phyloP scores from a whole-genome alignment of 2,797 vertebrate species.

The Cottoperca gobio region DNA sequence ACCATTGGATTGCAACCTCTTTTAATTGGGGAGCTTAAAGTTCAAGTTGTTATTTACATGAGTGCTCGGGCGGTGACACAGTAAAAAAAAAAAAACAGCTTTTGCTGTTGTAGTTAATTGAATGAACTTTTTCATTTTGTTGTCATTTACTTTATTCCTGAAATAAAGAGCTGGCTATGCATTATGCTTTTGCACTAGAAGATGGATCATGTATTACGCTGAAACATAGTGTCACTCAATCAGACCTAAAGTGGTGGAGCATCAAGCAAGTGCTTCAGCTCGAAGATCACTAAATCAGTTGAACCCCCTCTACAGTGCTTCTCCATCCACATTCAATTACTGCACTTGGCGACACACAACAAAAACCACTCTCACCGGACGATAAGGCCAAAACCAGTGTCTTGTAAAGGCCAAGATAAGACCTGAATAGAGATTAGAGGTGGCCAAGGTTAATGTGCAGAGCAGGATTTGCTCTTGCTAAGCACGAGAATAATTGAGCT shows the following conservation, averaged over 20 bases:
- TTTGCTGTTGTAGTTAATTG: slow-evolving; percentile 8
- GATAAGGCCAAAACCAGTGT: slow-evolving; percentile 54
- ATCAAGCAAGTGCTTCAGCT: slow-evolving; percentile 19
- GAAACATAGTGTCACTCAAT: not conserved
- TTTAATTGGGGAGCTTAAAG: slow-evolving; percentile 41
- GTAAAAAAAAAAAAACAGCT: not conserved
- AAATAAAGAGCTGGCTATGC: not conserved
- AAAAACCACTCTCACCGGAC: slow-evolving; percentile 30
- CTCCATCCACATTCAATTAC: slow-evolving; percentile 51
- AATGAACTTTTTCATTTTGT: not conserved
- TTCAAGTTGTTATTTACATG: slow-evolving; percentile 13
- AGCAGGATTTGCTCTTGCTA: slow-evolving; percentile 50
- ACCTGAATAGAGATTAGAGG: slow-evolving; percentile 60
- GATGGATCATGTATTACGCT: not conserved
- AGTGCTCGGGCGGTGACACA: slow-evolving; percentile 11
- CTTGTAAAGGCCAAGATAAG: slow-evolving; percentile 68
- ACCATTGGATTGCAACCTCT: slow-evolving; percentile 26
- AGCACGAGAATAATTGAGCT: slow-evolving; percentile 66
- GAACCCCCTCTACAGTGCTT: slow-evolving; percentile 1
- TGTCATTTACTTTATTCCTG: not conserved
- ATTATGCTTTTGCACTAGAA: not conserved
- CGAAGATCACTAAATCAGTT: slow-evolving; percentile 17
- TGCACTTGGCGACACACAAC: slow-evolving; percentile 45
- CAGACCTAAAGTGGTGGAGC: not conserved
- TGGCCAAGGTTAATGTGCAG: slow-evolving; percentile 69